Evolutionary conservation across 2,888 invertebrate species (phyloP), one percentile per base, ranked within the genome.

Genomic region (Agriotes lineatus): DNA sequence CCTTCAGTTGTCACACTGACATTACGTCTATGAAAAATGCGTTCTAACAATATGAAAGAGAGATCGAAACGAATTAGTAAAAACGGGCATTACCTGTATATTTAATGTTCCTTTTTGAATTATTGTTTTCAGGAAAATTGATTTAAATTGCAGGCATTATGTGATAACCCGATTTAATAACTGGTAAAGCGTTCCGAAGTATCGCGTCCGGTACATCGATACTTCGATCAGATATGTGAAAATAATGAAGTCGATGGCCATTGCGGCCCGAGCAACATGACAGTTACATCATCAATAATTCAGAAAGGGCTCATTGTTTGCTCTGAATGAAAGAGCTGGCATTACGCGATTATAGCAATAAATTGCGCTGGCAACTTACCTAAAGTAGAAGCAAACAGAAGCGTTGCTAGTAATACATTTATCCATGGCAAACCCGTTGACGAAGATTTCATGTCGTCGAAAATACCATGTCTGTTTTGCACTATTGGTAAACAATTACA

Each of bases 361-460:
- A 44, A 58, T 58, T 58, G n/a, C n/a, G n/a, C n/a, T n/a, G n/a
- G n/a, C n/a, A 12, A 77, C 82, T 82, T 77, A 82, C 82, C 82
- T 79, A 78, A 76, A 66, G 78, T 76, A 67, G 79, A 78, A 73
- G 79, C 78, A 70, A 82, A 76, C 71, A 82, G 76, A 70, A 80
- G 72, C 75, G 80, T 75, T 65, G 80, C 76, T 64, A 81, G 73
- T 67, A 77, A 74, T 73, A 82, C 75, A 72, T 80, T 80, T 78
- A 81, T 82, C 83, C 83, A 83, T 83, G 77, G 80, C 75, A 78
- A 77, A 73, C 76, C 79, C 72, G 78, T 77, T 76, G 80, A 75
- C 78, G 77, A 77, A 74, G 81, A 76, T 82, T 76, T 83, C 83
- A 83, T 83, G 79, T 82, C 83, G 82, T 76, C 82, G 75, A 73